A percentile compares a stretch with the other conserved stretches of the same genome.
phyloP scores from a whole-genome alignment of 2,888 invertebrate genomes.

The Amorpha juglandis region DNA sequence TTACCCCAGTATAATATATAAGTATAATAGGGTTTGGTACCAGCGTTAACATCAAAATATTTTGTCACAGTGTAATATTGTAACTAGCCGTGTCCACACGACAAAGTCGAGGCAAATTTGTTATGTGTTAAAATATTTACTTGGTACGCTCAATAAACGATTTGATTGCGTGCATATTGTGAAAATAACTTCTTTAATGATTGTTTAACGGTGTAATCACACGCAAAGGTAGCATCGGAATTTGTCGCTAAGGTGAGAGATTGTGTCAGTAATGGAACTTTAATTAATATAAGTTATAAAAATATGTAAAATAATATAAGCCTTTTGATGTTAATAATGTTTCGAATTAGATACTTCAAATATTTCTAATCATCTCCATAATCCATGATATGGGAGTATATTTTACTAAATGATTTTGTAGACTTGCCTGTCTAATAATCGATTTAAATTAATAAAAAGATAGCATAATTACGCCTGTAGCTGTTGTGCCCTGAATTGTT shows the following conservation, averaged over 20 bases:
- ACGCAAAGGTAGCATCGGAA: constrained; percentile 24
- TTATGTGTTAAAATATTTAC: constrained; percentile 23
- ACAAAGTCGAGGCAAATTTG: constrained; percentile 27
- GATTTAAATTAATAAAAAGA: background rate
- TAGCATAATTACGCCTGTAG: constrained; percentile 30
- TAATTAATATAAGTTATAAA: too few species aligned
- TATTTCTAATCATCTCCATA: too few species aligned
- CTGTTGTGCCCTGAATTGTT: constrained; percentile 67
- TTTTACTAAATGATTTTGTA: too few species aligned
- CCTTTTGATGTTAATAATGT: too few species aligned
- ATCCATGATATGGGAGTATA: too few species aligned
- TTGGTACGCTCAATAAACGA: constrained; percentile 20
- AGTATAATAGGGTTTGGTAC: constrained; percentile 40
- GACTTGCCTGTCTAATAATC: too few species aligned
- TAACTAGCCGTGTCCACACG: constrained; percentile 62
- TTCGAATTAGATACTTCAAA: too few species aligned
- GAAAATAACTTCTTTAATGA: constrained; percentile 20
- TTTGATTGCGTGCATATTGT: constrained; percentile 23
- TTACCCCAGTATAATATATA: constrained; percentile 25
- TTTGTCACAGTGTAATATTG: constrained; percentile 64
- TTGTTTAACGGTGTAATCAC: constrained; percentile 22
- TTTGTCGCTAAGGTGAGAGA: constrained; percentile 30
- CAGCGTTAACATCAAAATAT: constrained; percentile 47
- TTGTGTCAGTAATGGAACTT: background rate
- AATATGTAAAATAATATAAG: too few species aligned